These are phyloP conservation scores for Acipenser oxyrinchus DNA, from an alignment of 2,797 vertebrate species.

Conservation along the genomic window DNA sequence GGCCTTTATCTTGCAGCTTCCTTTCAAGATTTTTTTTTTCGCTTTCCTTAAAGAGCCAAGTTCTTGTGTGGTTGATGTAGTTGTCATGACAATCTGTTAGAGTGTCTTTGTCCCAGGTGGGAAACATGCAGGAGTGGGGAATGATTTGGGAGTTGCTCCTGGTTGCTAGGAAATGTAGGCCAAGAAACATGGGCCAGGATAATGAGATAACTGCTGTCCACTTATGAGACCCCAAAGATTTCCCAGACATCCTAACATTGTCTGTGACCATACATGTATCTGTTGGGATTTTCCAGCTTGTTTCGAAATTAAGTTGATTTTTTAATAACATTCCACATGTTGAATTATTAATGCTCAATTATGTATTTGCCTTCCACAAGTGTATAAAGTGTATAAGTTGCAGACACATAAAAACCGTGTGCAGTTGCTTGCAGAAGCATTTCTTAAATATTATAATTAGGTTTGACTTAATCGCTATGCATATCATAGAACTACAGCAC, in stretches of 20 bases:
- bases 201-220: conserved; percentile 41
- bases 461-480: too few species aligned
- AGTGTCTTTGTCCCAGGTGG: conserved; percentile 73
- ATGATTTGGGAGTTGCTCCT: conserved; percentile 61
- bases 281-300: conserved; percentile 21
- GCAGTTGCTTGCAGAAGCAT: too few species aligned
- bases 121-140: conserved; percentile 52
- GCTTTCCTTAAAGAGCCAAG: conserved; percentile 47
- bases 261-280: conserved; percentile 6
- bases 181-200: conserved; percentile 36
- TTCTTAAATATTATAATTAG: too few species aligned
- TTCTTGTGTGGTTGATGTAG: conserved; percentile 47
- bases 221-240: conserved; percentile 27
- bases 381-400: too few species aligned
- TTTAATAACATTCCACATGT: too few species aligned
- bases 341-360: too few species aligned
- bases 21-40: conserved; percentile 54
- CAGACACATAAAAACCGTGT: too few species aligned
- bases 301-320: conserved; percentile 6
- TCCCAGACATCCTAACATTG: conserved; percentile 24
- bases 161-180: conserved; percentile 66
- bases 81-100: conserved; percentile 56
- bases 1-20: conserved; percentile 49
- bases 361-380: too few species aligned
- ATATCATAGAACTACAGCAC: too few species aligned